Base-by-base conservation (phyloP, 2,797 vertebrate genomes). In the Phrynocephalus guinanensis region DNA sequence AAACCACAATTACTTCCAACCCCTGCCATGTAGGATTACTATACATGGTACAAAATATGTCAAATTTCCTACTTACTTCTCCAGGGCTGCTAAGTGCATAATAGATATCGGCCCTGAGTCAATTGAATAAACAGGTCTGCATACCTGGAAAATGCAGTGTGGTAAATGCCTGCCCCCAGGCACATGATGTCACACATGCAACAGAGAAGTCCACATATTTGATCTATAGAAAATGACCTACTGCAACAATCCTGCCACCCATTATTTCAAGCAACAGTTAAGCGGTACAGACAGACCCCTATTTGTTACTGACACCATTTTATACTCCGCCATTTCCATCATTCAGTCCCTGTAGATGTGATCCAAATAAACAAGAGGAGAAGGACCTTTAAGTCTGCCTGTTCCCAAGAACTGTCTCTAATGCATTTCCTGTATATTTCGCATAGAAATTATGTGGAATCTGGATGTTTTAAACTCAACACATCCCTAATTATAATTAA, bases 401-500 rank as follows among this genome's bases (percentile, higher is more conserved):
- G 28, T 48, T 22, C 63, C 63, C 73, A 85, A 7, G 5, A 28
- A 82, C 66, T 24, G 18, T 80, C 15, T 72, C 9, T 44, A 3
- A 68, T 60, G 15, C 26, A 44, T 38, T 79, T 13, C 88, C 83
- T 52, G 9, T 0, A 28, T 87, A 86, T 86, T 48, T 28, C 52
- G 30, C 11, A 10, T 0, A 1, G 91, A 76, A 48, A 0, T 1
- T 56, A 22, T 50, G 16, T 16, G 4, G 3, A 3, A 86, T 89
- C 78, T 0, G 8, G 16, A 77, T 1, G 2, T 3, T 5, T 83
- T 48, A 66, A 24, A 56, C 83, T 20, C 33, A 56, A 8, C 30
- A 11, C 20, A 6, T 26, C 16, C 84, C 28, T 82, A 80, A 72
- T 78, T 84, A 5, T 77, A 76, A 87, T 9, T 75, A 87, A 52